phyloP scores from a whole-genome alignment of 2,888 invertebrate species.

The Lepidonotus clava region DNA sequence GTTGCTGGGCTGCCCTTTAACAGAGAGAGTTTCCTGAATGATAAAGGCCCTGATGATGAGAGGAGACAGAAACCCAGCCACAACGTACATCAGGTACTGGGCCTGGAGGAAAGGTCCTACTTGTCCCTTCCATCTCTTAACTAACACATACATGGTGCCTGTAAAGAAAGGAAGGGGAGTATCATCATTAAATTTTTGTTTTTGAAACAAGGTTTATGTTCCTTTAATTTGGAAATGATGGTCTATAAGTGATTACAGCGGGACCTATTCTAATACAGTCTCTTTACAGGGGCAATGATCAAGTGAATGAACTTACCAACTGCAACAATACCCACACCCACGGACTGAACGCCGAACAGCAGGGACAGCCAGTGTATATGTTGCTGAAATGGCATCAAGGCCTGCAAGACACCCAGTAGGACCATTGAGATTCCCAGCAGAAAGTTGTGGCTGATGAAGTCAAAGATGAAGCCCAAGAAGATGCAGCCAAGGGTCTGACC shows the following conservation, averaged over 20 bases:
- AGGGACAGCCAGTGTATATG: not conserved
- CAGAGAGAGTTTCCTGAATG: too few relatives aligned
- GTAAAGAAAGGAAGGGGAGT: not conserved
- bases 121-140: not conserved
- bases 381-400: not conserved
- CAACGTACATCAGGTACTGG: too few relatives aligned
- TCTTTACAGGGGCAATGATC: too few relatives aligned
- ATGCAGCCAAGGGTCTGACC: not conserved
- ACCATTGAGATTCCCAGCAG: not conserved
- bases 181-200: too few relatives aligned
- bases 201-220: not conserved
- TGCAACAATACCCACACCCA: not conserved
- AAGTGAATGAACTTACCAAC: not conserved
- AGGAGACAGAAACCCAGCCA: too few relatives aligned
- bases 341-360: not conserved
- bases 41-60: too few relatives aligned
- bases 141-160: not conserved
- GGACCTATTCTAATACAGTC: too few relatives aligned
- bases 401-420: not conserved
- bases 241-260: too few relatives aligned
- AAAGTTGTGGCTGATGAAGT: slow-evolving; percentile 28
- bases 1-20: too few relatives aligned
- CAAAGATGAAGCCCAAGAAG: not conserved
- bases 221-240: too few relatives aligned
- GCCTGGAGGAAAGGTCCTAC: not conserved